Conservation (phyloP, 2,888 invertebrate genomes). For the Steinernema scapterisci region DNA sequence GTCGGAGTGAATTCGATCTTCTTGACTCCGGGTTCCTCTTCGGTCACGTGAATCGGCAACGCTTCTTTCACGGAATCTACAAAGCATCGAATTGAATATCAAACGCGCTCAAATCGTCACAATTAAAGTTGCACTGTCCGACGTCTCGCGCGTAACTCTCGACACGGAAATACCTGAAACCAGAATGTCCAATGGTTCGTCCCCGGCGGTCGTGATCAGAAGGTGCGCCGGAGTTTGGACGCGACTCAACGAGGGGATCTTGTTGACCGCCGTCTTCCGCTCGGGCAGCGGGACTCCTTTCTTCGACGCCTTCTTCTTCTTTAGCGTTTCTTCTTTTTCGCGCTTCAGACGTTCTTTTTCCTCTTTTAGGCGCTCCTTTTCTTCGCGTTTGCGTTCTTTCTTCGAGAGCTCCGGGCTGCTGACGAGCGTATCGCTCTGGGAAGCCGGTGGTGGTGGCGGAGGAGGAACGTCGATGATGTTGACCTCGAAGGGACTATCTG, state of each 20-base stretch:
- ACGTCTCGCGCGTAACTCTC: background rate
- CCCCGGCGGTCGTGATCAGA: constrained; percentile 43
- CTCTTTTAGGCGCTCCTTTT: constrained; percentile 39
- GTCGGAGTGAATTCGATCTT: constrained; percentile 83
- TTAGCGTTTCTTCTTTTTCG: constrained; percentile 57
- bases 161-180: constrained; percentile 52
- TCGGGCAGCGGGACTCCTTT: constrained; percentile 47
- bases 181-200: constrained; percentile 55
- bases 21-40: constrained; percentile 56
- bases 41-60: constrained; percentile 52
- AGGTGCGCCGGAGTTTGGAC: constrained; percentile 62
- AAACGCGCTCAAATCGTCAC: constrained; percentile 5
- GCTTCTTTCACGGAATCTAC: constrained; percentile 55
- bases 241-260: constrained; percentile 60
- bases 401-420: constrained; percentile 37
- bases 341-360: constrained; percentile 53
- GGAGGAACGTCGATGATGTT: constrained; percentile 67
- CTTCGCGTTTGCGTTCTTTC: constrained; percentile 17
- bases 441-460: background rate
- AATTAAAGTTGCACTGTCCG: constrained; percentile 14
- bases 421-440: background rate
- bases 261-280: constrained; percentile 53
- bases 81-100: constrained; percentile 27
- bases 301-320: constrained; percentile 61
- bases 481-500: constrained; percentile 79